Base-by-base conservation (phyloP, 1,140 invertebrate species). In the Apocrypta bakeri region DNA sequence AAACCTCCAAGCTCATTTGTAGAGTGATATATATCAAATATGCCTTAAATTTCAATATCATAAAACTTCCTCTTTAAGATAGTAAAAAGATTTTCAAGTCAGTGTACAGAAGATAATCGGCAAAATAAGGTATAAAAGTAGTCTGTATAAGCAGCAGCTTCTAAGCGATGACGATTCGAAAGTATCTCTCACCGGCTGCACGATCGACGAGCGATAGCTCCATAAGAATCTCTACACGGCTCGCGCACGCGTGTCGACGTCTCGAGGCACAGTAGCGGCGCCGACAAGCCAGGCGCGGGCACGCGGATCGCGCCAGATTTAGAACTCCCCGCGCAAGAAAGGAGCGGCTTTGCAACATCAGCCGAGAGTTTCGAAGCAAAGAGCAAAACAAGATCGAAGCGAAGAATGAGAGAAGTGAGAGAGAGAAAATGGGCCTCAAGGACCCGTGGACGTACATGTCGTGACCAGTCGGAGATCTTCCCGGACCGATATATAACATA, bases 271-370 rank as follows among this genome's bases (percentile, higher is more conserved):
- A 11, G 33, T 17, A 17, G 37, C 33, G 48, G 33, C 48, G 69
- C 69, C 69, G 66, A 27, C 7, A 17, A 69, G 66, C 66, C 27
- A 29, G 3, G 33, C 27, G 66, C 66, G 33, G 3, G 33, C 27
- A 29, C 66, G 33, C 69, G 31, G 33, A 29, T 42, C n/a, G 75
- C 33, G 76, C 31, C 61, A 29, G 74, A 76, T 64, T 76, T 76
- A 76, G 74, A 76, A 76, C 25, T 63, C 12, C 14, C 12, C 1
- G 48, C 14, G 9, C 17, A 17, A n/a, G 48, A 29, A 75, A 75
- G 73, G 29, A 75, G 29, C 14, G 25, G 56, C 40, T 9, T 17
- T 7, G n/a, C 69, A 40, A 33, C 17, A n/a, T n/a, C n/a, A n/a
- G 14, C 25, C 37, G 68, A 40, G 68, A 40, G 27, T 68, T 68